Evolutionary conservation across 2,888 invertebrate species (phyloP), one percentile per base, ranked within the genome.

Genomic region (Molanna angustata): DNA sequence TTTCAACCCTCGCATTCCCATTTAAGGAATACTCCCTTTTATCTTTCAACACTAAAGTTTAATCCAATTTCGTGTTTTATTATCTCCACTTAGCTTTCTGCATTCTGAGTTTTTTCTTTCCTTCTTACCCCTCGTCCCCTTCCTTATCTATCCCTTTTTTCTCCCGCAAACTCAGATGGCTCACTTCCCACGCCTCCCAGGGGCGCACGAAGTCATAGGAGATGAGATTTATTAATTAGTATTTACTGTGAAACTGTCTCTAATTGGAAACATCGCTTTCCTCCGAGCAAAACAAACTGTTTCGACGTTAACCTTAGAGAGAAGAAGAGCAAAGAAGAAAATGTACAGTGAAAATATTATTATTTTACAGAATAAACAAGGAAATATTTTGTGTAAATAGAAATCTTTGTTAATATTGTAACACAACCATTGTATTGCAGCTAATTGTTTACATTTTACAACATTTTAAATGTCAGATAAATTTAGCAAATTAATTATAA

Each of bases 41-140:
- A 55, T 58, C 58, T 55, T 43, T 52, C 47, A 31, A 37, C 55
- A 49, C 52, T 55, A 52, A 58, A 58, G 42, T 55, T 58, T 58
- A 58, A 58, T 58, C 58, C 58, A 55, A 58, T 58, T 58, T 49
- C 46, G 49, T 58, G 54, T 58, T 58, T 55, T 58, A 58, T 58
- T 58, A 58, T 55, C 52, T 52, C 54, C 52, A 49, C 52, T 53
- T 58, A 58, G 58, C 58, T 58, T 58, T 55, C 55, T 58, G 58
- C 55, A 58, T 52, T 52, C 44, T 46, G 14, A 42, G 46, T 48
- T 54, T 58, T 52, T 57, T 55, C 46, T 41, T 27, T 19, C 41
- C 17, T 22, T 49, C 35, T 44, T 31, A 1, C 17, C 27, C 39
- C 33, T 37, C 39, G 20, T 31, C 19, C 21, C 31, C 32, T 33